Evolutionary conservation across 2,113 vertebrate species (phyloP).

Genomic region (Delphinus delphis): DNA sequence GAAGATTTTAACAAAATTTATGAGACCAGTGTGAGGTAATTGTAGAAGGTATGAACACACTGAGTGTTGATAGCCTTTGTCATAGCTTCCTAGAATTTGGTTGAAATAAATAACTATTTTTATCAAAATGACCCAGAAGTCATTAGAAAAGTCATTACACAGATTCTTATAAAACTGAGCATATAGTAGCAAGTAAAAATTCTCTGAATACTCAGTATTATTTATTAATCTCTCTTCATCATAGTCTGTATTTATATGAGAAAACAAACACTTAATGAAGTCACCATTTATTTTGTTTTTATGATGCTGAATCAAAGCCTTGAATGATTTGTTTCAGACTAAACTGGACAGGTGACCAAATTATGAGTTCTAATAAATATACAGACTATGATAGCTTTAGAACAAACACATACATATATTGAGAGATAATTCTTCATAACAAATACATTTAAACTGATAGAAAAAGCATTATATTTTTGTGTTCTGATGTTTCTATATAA

Average conservation of each 20-base stretch:
- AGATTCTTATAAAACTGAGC: not conserved
- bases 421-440: not conserved
- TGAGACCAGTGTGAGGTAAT: not conserved
- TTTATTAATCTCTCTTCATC: not conserved
- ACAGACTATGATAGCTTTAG: not conserved
- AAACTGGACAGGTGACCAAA: not conserved
- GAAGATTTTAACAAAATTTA: not conserved
- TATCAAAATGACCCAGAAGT: not conserved
- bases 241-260: not conserved
- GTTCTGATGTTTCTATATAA: not conserved
- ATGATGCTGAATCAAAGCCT: not conserved
- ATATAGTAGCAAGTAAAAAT: not conserved
- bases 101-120: not conserved
- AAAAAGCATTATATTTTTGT: not conserved
- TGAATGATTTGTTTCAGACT: not conserved
- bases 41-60: not conserved
- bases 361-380: not conserved
- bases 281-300: not conserved
- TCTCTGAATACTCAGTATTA: not conserved
- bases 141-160: not conserved
- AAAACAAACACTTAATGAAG: not conserved
- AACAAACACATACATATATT: not conserved
- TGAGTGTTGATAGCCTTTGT: accelerated
- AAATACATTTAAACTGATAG: not conserved
- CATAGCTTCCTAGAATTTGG: not conserved